phyloP scores from a whole-genome alignment of 2,888 invertebrate species.

The Venusia cambrica region DNA sequence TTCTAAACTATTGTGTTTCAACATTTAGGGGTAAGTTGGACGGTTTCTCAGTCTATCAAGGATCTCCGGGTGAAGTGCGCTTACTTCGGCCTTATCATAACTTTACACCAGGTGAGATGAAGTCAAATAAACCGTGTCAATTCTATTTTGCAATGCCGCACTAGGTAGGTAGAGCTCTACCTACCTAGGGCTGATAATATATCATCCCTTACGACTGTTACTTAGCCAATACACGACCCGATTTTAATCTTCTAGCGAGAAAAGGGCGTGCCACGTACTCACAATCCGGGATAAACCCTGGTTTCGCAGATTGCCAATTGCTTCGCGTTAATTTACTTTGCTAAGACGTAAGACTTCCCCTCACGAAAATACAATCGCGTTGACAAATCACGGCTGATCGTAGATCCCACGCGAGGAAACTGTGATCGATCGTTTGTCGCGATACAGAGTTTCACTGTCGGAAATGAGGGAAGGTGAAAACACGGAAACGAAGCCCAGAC shows the following conservation, averaged over 20 bases:
- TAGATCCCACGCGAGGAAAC: slow-evolving; percentile 40
- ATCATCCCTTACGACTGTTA: slow-evolving; percentile 16
- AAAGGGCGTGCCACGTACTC: slow-evolving; percentile 36
- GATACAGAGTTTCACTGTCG: slow-evolving; percentile 53
- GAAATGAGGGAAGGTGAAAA: slow-evolving; percentile 47
- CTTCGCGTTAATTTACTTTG: slow-evolving; percentile 38
- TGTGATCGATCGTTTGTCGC: slow-evolving; percentile 46
- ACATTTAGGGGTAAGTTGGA: too few relatives aligned
- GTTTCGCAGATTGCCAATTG: slow-evolving; percentile 42
- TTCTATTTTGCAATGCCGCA: too few relatives aligned
- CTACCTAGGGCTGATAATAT: too few relatives aligned
- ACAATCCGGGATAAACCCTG: slow-evolving; percentile 37
- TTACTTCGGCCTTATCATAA: too few relatives aligned
- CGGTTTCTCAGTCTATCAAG: too few relatives aligned
- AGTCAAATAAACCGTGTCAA: too few relatives aligned
- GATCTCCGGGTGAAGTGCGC: too few relatives aligned
- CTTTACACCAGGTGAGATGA: too few relatives aligned
- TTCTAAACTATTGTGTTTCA: too few relatives aligned
- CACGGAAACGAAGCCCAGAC: slow-evolving; percentile 49
- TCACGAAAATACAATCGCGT: slow-evolving; percentile 42
- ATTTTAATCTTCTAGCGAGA: slow-evolving; percentile 38
- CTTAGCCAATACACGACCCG: slow-evolving; percentile 32
- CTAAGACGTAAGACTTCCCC: slow-evolving; percentile 35
- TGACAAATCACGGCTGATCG: slow-evolving; percentile 44
- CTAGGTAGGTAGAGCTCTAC: too few relatives aligned